phyloP scores from a whole-genome alignment of 2,888 invertebrate species.

The Silvanus unidentatus region DNA sequence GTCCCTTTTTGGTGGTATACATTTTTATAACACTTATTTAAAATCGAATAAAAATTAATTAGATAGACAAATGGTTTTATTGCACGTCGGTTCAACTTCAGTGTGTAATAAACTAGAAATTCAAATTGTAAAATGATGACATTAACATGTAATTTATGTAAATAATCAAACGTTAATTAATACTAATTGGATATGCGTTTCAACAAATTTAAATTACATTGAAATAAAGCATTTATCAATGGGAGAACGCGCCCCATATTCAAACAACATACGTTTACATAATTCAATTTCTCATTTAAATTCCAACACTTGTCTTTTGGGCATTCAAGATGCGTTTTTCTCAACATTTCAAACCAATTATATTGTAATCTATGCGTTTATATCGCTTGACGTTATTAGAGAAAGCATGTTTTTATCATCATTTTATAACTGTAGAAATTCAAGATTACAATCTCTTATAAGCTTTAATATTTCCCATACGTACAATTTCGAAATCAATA shows the following conservation, averaged over 20 bases:
- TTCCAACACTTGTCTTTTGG: background rate
- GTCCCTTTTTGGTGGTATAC: no score
- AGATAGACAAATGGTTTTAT: constrained; percentile 13
- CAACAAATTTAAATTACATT: background rate
- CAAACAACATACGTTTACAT: constrained; percentile 1
- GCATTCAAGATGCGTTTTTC: no score
- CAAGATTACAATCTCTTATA: background rate
- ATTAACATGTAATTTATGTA: no score
- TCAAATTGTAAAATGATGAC: no score
- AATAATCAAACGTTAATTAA: no score
- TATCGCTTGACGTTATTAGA: constrained; percentile 2
- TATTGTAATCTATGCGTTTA: constrained; percentile 6
- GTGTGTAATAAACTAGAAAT: no score
- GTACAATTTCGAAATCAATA: no score
- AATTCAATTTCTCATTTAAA: constrained; percentile 3
- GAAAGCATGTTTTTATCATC: constrained; percentile 3
- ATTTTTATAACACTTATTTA: constrained; percentile 17
- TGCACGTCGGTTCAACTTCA: no score
- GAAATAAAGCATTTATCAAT: background rate
- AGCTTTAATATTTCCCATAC: no score
- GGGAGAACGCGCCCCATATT: no score
- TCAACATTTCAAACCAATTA: constrained; percentile 4
- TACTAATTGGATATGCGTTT: background rate
- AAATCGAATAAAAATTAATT: constrained; percentile 16
- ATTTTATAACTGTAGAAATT: constrained; percentile 3